These are phyloP conservation scores for Burhinus bistriatus DNA, from an alignment of 2,113 vertebrate genomes.

Conservation along the genomic window DNA sequence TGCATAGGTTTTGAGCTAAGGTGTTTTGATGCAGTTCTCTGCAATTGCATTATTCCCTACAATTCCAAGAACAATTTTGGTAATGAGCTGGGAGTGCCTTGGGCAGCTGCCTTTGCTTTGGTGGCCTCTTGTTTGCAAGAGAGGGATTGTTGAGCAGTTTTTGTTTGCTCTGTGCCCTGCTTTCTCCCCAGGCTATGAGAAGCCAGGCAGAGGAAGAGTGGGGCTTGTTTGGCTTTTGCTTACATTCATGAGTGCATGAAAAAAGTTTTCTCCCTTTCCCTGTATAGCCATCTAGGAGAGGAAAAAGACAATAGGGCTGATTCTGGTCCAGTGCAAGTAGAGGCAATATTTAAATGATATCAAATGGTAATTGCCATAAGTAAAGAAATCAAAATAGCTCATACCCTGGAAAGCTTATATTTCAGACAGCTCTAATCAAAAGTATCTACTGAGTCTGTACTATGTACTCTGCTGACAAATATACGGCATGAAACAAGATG, in stretches of 20 bases:
- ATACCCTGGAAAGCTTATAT: neutral
- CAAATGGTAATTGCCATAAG: neutral
- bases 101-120: neutral
- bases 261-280: neutral
- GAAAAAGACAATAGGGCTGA: neutral
- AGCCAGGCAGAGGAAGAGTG: neutral
- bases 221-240: neutral
- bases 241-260: neutral
- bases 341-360: neutral
- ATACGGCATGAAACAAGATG: neutral
- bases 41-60: neutral
- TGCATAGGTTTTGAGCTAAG: neutral
- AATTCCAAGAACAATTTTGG: neutral
- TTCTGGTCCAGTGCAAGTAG: neutral
- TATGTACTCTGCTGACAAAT: neutral
- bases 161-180: neutral
- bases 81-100: neutral
- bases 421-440: neutral
- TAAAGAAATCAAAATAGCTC: neutral
- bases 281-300: neutral
- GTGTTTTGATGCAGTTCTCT: neutral
- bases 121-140: neutral
- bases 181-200: neutral
- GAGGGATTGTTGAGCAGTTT: neutral
- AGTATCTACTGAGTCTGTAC: neutral